Conservation (phyloP, 1,140 invertebrate species). For the Gerris buenoi region DNA sequence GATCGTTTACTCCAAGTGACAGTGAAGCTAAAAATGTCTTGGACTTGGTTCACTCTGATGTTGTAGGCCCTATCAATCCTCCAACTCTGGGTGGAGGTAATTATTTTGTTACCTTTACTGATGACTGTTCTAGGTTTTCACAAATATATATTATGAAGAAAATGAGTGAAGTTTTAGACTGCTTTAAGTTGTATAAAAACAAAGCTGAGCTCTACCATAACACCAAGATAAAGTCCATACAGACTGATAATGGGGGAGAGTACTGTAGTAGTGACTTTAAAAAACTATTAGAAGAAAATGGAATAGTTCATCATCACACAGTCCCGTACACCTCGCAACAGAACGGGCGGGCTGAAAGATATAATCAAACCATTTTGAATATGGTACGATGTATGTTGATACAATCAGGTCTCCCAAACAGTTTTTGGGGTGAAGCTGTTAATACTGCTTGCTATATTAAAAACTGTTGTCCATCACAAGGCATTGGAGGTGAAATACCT, state of each 20-base stretch:
- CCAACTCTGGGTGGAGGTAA: conserved; percentile 25
- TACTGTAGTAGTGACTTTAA: conserved; percentile 10
- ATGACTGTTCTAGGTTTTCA: conserved; percentile 26
- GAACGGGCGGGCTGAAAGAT: conserved; percentile 29
- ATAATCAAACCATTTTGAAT: conserved; percentile 27
- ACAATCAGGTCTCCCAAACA: conserved; percentile 17
- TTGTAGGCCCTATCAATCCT: conserved; percentile 31
- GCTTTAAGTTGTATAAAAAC: conserved; percentile 7
- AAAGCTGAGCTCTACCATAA: conserved; percentile 1
- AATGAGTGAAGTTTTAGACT: conserved; percentile 7
- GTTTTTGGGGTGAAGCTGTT: conserved; percentile 19
- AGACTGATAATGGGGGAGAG: conserved; percentile 26
- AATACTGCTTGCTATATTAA: conserved; percentile 15
- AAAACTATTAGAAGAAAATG: conserved; percentile 3
- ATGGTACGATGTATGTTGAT: conserved; percentile 22
- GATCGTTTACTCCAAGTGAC: not conserved
- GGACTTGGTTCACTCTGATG: conserved; percentile 22
- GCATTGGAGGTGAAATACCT: not conserved
- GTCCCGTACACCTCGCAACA: conserved; percentile 28
- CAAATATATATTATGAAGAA: conserved; percentile 10
- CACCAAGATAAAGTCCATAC: conserved; percentile 20
- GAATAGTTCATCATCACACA: conserved; percentile 11
- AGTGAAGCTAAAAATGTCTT: conserved; percentile 3
- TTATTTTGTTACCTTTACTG: conserved; percentile 33
- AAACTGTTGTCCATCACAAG: not conserved